Evolutionary conservation across 2,113 vertebrate genomes (phyloP), one percentile per base, ranked within the genome.

Genomic region (Terrapene triunguis): DNA sequence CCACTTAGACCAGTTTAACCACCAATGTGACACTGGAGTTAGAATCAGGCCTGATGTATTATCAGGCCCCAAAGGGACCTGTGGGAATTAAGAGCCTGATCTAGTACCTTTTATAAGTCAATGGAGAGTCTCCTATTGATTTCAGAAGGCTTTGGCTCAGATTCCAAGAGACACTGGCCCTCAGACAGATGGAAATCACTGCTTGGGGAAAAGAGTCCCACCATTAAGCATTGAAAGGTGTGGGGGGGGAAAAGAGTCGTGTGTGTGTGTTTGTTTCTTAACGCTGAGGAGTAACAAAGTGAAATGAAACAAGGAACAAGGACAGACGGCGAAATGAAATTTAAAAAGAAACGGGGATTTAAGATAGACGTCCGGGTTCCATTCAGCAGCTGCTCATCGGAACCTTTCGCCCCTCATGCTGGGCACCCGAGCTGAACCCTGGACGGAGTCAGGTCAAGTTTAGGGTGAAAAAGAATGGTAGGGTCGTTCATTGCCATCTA

Each of bases 201-300:
- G 29, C 24, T 62, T 7, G 65, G 17, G 24, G 11, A 47, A n/a
- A 47, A 27, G 47, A 1, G 44, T 44, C 32, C 8, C 1, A 42
- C 11, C 0, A 1, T 25, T 42, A 29, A 1, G 53, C 76, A 83
- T 1, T 1, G 57, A 32, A 74, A 80, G 1, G 0, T 62, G 82
- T 87, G 0, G 35, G 9, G 76, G 14, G n/a, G 13, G 69, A 84
- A n/a, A 1, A 0, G 32, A 0, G 4, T 10, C 21, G 78, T 88
- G 35, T 0, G 5, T 0, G 80, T 0, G 5, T 0, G 0, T 44
- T 69, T 1, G 29, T 42, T 38, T 86, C 12, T 16, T n/a, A 92
- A 10, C 32, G 6, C 32, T 81, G 35, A 0, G 0, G 47, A 25
- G 76, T 65, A 76, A 19, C 50, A 42, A 21, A 22, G 0, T 0